These are phyloP conservation scores for Protosalanx chinensis DNA, from an alignment of 2,797 vertebrate genomes.

Conservation along the genomic window DNA sequence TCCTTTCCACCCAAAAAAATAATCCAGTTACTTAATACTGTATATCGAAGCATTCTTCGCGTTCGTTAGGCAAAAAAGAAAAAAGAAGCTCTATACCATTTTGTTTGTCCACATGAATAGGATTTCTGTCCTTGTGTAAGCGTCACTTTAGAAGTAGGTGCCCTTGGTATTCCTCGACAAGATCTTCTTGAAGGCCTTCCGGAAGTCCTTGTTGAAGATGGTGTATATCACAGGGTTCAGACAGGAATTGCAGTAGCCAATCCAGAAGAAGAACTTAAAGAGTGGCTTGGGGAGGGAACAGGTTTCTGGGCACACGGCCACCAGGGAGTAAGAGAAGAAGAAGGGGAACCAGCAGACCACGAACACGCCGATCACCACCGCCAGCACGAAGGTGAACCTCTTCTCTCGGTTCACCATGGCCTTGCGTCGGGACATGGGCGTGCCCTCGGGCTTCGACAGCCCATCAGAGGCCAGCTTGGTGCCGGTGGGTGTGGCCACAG, in stretches of 20 bases:
- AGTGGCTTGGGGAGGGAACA: slow-evolving; percentile 69
- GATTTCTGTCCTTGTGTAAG: background rate
- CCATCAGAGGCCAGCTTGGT: slow-evolving; percentile 49
- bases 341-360: slow-evolving; percentile 86
- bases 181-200: slow-evolving; percentile 82
- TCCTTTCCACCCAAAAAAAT: background rate
- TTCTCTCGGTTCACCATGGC: slow-evolving; percentile 81
- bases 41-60: background rate
- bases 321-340: slow-evolving; percentile 78
- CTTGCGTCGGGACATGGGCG: slow-evolving; percentile 69
- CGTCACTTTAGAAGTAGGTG: slow-evolving; percentile 48
- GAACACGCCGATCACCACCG: slow-evolving; percentile 81
- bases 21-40: background rate
- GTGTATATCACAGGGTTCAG: slow-evolving; percentile 88
- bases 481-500: slow-evolving; percentile 49
- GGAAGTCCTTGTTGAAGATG: slow-evolving; percentile 86
- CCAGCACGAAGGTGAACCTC: slow-evolving; percentile 83
- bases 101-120: background rate
- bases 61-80: background rate
- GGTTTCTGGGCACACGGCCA: slow-evolving; percentile 70
- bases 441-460: slow-evolving; percentile 28
- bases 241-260: slow-evolving; percentile 87
- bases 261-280: slow-evolving; percentile 84
- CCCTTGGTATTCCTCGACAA: slow-evolving; percentile 68
- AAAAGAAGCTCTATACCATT: background rate